Conservation (phyloP, 2,113 vertebrate genomes). For the Corapipo altera region DNA sequence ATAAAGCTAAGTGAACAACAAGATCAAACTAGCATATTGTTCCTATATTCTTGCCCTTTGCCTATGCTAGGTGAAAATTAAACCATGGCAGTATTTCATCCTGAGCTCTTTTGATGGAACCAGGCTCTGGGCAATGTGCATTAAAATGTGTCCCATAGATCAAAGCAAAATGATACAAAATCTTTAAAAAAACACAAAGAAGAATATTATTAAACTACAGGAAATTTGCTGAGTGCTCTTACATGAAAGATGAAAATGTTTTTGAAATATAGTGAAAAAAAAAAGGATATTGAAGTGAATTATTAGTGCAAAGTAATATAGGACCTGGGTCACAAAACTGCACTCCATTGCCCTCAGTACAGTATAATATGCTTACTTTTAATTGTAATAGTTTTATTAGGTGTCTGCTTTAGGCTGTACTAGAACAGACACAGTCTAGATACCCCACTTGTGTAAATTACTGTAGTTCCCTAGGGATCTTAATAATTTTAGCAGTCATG, state of each 20-base stretch:
- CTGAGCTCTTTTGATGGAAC: background rate
- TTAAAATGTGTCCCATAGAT: background rate
- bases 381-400: background rate
- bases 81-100: background rate
- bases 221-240: background rate
- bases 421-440: background rate
- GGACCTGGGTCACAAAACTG: background rate
- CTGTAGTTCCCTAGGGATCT: background rate
- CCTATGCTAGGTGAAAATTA: background rate
- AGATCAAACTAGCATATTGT: background rate
- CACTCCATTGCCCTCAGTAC: background rate
- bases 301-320: background rate
- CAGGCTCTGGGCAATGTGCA: background rate
- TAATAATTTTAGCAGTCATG: background rate
- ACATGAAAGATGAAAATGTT: background rate
- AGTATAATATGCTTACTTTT: background rate
- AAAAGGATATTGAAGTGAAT: background rate
- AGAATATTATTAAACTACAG: background rate
- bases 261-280: background rate
- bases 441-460: background rate
- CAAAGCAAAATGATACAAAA: background rate
- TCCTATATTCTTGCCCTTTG: background rate
- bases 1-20: background rate
- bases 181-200: background rate
- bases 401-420: background rate